Conservation (phyloP, 1,140 invertebrate species). For the Chironomus tepperi region DNA sequence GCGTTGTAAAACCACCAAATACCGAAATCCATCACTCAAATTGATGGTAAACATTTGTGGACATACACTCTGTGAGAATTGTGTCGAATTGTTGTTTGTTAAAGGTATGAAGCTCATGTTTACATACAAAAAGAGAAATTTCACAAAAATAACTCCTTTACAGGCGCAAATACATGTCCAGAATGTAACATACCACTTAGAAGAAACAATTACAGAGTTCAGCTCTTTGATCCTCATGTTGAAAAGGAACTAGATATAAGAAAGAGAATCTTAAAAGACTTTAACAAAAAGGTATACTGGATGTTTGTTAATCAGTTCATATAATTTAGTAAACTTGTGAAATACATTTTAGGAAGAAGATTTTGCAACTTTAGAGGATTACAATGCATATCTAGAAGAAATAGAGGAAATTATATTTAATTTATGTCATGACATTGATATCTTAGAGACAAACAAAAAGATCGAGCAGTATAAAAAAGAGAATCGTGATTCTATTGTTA, state of each 20-base stretch:
- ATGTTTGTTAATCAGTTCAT: background rate
- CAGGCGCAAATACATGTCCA: constrained; percentile 85
- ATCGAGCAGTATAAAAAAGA: constrained; percentile 93
- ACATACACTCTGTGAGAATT: constrained; percentile 93
- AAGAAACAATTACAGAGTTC: constrained; percentile 83
- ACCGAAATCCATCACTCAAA: constrained; percentile 92
- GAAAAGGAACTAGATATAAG: constrained; percentile 98
- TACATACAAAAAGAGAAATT: background rate
- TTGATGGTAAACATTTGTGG: constrained; percentile 98
- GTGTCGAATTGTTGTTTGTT: constrained; percentile 89
- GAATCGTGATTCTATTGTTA: constrained; percentile 83
- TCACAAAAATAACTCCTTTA: constrained; percentile 30
- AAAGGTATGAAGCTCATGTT: constrained; percentile 58
- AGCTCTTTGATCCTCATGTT: constrained; percentile 88
- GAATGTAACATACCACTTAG: constrained; percentile 82
- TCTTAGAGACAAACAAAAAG: constrained; percentile 78
- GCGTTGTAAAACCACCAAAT: constrained; percentile 96
- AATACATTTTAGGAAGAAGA: constrained; percentile 57
- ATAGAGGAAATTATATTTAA: constrained; percentile 89
- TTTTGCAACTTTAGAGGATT: constrained; percentile 69
- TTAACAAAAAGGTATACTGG: constrained; percentile 60
- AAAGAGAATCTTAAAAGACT: constrained; percentile 79
- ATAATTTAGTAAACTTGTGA: background rate
- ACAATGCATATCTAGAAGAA: constrained; percentile 90
- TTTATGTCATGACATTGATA: constrained; percentile 82